Evolutionary conservation across 2,797 vertebrate genomes (phyloP), one percentile per base, ranked within the genome.

Genomic region (Pseudochirops cupreus): DNA sequence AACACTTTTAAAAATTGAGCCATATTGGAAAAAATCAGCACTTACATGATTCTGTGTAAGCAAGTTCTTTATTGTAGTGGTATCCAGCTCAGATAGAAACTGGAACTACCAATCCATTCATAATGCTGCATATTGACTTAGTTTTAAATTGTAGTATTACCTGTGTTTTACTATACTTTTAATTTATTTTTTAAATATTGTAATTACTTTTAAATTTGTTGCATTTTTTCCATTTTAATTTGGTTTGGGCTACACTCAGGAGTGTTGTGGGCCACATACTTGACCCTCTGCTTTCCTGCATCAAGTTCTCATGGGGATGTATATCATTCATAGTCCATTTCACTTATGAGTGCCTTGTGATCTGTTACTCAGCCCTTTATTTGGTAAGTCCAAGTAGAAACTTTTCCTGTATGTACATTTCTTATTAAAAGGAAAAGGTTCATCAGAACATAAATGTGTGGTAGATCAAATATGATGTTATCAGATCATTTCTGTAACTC

Each of bases 1-100:
- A 98, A 96, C 97, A 92, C 95, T 97, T 98, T 97, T 96, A 98
- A 98, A 98, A 98, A 98, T 98, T 98, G 98, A 98, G 98, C 98
- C 98, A 98, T 98, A 98, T 98, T 98, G 98, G 97, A 98, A 98
- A 98, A 98, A 98, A 98, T 97, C 98, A 98, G 97, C 97, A 98
- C 97, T 98, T 98, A 98, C 96, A 97, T 96, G 82, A 93, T 96
- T 97, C 95, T 98, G 62, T 94, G 91, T 56, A 95, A 97, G 93
- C 96, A 98, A 97, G 91, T 97, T 96, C 95, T 67, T 0, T 91
- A n/a, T 59, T 56, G 21, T 39, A 26, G n/a, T 46, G 74, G 21
- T 82, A 9, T 46, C 21, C 26, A 24, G 16, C 18, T 74, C 5
- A 11, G 46, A 46, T 82, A 82, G 39, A 82, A 82, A 46, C 18